Evolutionary conservation across 2,888 invertebrate genomes (phyloP).

Genomic region (Ptychoptera contaminata): DNA sequence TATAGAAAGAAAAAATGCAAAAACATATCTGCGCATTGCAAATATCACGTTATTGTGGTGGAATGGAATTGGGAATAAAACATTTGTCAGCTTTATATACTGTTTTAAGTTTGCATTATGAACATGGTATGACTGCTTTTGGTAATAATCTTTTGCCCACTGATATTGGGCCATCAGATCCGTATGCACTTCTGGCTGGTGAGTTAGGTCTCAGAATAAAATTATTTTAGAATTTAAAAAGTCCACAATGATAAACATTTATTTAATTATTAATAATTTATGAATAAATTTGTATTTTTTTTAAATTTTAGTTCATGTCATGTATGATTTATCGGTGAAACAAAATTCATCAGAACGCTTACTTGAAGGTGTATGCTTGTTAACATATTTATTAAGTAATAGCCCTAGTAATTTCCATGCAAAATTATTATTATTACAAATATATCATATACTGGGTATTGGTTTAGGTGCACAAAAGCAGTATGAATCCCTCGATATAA

Average conservation of each 20-base stretch:
- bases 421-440: conserved; percentile 65
- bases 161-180: conserved; percentile 61
- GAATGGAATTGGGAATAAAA: conserved; percentile 36
- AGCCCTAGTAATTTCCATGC: conserved; percentile 83
- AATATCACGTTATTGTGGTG: conserved; percentile 55
- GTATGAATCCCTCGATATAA: conserved; percentile 70
- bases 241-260: not conserved
- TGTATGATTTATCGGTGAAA: conserved; percentile 36
- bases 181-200: conserved; percentile 64
- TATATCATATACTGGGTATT: conserved; percentile 64
- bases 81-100: conserved; percentile 41
- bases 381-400: conserved; percentile 55
- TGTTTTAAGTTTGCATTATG: conserved; percentile 47
- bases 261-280: not conserved
- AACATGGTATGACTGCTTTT: conserved; percentile 40
- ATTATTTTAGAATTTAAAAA: not conserved
- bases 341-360: conserved; percentile 38
- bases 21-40: conserved; percentile 66
- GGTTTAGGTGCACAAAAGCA: conserved; percentile 55
- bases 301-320: conserved; percentile 23
- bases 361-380: conserved; percentile 46
- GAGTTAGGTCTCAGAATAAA: conserved; percentile 9
- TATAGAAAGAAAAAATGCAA: conserved; percentile 58
- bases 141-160: conserved; percentile 43
- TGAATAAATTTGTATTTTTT: not conserved